Evolutionary conservation across 2,113 vertebrate species (phyloP), one percentile per base, ranked within the genome.

Genomic region (Pteruthius melanotis): DNA sequence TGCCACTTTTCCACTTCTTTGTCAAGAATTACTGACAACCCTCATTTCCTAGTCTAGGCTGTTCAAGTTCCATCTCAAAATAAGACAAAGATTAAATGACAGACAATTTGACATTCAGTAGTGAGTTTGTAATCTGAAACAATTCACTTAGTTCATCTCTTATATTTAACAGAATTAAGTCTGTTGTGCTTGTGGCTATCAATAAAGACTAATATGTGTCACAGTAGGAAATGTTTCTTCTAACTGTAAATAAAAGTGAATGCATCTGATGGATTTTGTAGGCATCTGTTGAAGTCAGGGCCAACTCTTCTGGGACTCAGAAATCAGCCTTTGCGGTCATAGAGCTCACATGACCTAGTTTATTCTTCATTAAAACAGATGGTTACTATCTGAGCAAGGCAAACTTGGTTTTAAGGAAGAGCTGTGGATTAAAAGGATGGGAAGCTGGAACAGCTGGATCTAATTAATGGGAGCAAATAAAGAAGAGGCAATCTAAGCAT

Each of bases 301-400:
- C 53, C 44, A 82, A 56, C 10, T 15, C 65, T 60, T 69, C 13
- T 85, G 88, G 59, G 79, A 90, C 20, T 83, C 33, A 35, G 35
- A 89, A 89, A 37, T 26, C 40, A 93, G 60, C 69, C 92, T 70
- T 89, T 24, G 20, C 65, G 83, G 89, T 91, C 6, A 2, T 45
- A 61, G 50, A 87, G 80, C 87, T 89, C 75, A 84, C 83, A 87
- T 93, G 93, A 79, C 81, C 89, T 94, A 83, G 66, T 97, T 97
- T 95, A 76, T 79, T 87, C 91, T 93, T 89, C 54, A 57, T 90
- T 91, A 85, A 93, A 95, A 79, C 95, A 93, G 94, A 93, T 93
- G 90, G 93, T 91, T 82, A 76, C 61, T 90, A 63, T 96, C 63
- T 74, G 19, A 94, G 63, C 42, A 70, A 91, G 71, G 70, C 77